phyloP scores from a whole-genome alignment of 2,888 invertebrate species.

The Calephelis perditalis region DNA sequence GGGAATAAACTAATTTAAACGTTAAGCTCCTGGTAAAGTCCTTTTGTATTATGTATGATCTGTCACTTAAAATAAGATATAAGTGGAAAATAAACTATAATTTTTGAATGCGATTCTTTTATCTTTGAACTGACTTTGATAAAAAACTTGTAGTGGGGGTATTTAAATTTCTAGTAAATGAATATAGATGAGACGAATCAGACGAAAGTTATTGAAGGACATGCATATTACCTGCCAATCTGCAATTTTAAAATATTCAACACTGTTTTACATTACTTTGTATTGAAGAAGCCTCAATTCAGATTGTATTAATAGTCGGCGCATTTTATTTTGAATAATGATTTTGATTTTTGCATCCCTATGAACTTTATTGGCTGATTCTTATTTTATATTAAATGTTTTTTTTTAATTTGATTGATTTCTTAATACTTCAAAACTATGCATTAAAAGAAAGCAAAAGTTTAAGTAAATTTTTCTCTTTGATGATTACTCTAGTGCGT shows the following conservation, averaged over 20 bases:
- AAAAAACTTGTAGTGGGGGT: background rate
- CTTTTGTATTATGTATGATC: constrained; percentile 68
- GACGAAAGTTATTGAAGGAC: constrained; percentile 41
- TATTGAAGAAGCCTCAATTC: constrained; percentile 33
- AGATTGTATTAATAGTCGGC: constrained; percentile 17
- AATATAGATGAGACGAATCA: constrained; percentile 26
- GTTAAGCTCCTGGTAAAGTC: constrained; percentile 71
- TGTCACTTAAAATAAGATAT: constrained; percentile 62
- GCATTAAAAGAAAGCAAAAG: too few species aligned
- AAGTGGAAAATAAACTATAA: constrained; percentile 18
- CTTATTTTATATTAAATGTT: too few species aligned
- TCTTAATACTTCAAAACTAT: too few species aligned
- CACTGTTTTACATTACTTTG: constrained; percentile 45
- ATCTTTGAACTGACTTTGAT: constrained; percentile 16
- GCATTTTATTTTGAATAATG: constrained; percentile 7
- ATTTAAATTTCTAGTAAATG: background rate
- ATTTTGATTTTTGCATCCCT: constrained; percentile 14
- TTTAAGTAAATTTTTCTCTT: too few species aligned
- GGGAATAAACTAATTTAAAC: constrained; percentile 77
- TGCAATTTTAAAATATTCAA: constrained; percentile 60
- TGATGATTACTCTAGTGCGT: too few species aligned
- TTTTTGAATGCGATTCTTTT: background rate
- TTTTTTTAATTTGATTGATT: too few species aligned
- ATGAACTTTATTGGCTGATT: background rate
- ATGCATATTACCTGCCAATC: constrained; percentile 69